Conservation (phyloP, 2,113 vertebrate species). For the Tupaia chinensis region DNA sequence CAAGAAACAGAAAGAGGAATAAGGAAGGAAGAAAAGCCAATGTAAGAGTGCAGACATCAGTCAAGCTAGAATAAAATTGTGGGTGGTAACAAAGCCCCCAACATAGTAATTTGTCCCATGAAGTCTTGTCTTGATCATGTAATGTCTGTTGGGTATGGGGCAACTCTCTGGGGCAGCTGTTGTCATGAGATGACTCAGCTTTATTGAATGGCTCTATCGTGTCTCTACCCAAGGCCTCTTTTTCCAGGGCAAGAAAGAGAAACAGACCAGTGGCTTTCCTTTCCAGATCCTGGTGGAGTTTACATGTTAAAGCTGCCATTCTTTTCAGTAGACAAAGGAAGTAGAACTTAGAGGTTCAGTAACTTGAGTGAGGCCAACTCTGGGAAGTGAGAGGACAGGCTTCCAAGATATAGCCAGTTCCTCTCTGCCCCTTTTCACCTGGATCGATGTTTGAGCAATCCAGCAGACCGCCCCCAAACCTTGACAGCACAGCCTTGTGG, state of each 20-base stretch:
- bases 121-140: neutral
- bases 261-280: neutral
- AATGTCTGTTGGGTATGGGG: too few species aligned
- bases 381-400: neutral
- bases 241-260: neutral
- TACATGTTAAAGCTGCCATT: neutral
- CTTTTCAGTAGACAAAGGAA: neutral
- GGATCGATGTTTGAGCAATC: neutral
- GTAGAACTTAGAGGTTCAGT: neutral
- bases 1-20: too few species aligned
- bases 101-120: neutral
- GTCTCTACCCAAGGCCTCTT: neutral
- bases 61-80: neutral
- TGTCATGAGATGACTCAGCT: neutral
- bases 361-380: neutral
- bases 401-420: too few species aligned
- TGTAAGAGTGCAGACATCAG: too few species aligned
- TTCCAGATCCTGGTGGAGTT: neutral
- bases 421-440: neutral
- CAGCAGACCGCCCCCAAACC: too few species aligned
- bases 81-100: neutral
- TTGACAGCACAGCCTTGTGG: neutral
- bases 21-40: too few species aligned
- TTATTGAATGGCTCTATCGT: too few species aligned
- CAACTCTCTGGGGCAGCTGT: too few species aligned